phyloP scores from a whole-genome alignment of 2,888 invertebrate species.

The Clepsis dumicolana region DNA sequence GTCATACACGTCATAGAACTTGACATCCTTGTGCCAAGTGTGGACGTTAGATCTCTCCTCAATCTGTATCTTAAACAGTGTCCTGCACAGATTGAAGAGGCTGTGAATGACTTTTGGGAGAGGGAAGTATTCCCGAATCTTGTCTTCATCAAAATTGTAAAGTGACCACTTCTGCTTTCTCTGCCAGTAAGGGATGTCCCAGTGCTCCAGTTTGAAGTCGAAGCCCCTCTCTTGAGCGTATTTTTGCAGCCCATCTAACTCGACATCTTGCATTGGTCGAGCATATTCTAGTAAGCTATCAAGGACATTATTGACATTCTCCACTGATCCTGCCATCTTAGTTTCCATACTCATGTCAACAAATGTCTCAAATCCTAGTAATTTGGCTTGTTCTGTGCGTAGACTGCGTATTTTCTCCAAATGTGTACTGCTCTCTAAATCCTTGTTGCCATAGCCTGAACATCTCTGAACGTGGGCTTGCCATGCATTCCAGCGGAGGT shows the following conservation, averaged over 20 bases:
- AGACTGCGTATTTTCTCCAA: slow-evolving; percentile 92
- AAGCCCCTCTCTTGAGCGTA: slow-evolving; percentile 92
- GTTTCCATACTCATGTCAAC: slow-evolving; percentile 97
- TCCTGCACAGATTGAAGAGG: slow-evolving; percentile 91
- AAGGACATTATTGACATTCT: slow-evolving; percentile 90
- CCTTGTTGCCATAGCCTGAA: slow-evolving; percentile 88
- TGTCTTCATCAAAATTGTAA: slow-evolving; percentile 89
- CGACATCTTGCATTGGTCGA: slow-evolving; percentile 90
- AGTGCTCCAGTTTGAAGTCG: slow-evolving; percentile 88
- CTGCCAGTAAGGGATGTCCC: slow-evolving; percentile 96
- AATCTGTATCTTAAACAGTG: slow-evolving; percentile 92
- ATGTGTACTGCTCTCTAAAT: slow-evolving; percentile 89
- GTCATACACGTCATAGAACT: slow-evolving; percentile 93
- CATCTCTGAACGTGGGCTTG: slow-evolving; percentile 91
- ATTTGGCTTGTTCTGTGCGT: slow-evolving; percentile 89
- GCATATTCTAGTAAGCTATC: slow-evolving; percentile 89
- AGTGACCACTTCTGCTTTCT: slow-evolving; percentile 90
- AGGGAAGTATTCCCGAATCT: slow-evolving; percentile 93
- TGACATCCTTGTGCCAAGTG: slow-evolving; percentile 95
- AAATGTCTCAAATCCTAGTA: slow-evolving; percentile 92
- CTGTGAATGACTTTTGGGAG: slow-evolving; percentile 92
- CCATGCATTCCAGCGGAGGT: slow-evolving; percentile 94
- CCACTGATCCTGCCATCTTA: slow-evolving; percentile 94
- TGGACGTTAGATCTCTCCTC: slow-evolving; percentile 88
- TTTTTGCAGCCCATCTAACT: slow-evolving; percentile 89